Conservation (phyloP, 2,888 invertebrate genomes). For the Timandra comae region DNA sequence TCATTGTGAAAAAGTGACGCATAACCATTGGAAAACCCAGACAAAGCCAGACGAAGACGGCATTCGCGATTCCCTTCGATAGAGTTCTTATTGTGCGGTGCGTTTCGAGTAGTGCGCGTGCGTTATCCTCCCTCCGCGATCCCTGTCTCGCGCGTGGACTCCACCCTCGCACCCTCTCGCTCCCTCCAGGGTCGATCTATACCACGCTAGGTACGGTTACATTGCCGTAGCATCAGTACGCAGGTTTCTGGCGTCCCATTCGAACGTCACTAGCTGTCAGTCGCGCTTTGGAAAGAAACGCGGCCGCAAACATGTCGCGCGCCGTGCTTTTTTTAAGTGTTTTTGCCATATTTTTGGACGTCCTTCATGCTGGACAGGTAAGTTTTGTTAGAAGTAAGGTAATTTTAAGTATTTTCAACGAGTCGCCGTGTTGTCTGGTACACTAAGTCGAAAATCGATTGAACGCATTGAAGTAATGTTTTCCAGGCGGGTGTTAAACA, state of each 20-base stretch:
- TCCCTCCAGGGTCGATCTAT: slow-evolving; percentile 73
- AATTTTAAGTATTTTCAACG: slow-evolving; percentile 10
- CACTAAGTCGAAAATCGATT: slow-evolving; percentile 67
- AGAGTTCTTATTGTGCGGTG: slow-evolving; percentile 59
- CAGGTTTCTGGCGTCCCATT: slow-evolving; percentile 64
- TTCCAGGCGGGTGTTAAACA: slow-evolving; percentile 62
- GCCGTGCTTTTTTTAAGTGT: slow-evolving; percentile 78
- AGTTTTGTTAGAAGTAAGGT: slow-evolving; percentile 32
- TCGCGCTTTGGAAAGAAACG: slow-evolving; percentile 51
- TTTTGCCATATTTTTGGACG: slow-evolving; percentile 77
- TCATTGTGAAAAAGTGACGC: slow-evolving; percentile 51
- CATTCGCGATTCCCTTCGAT: slow-evolving; percentile 61
- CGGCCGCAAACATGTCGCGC: slow-evolving; percentile 78
- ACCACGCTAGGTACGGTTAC: slow-evolving; percentile 70
- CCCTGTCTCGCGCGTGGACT: slow-evolving; percentile 33
- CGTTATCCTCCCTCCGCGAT: slow-evolving; percentile 54
- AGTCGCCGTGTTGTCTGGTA: slow-evolving; percentile 21
- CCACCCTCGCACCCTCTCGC: slow-evolving; percentile 40
- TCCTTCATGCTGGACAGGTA: slow-evolving; percentile 76
- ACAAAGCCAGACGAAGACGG: slow-evolving; percentile 68
- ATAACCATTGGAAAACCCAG: slow-evolving; percentile 70
- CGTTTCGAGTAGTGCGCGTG: slow-evolving; percentile 65
- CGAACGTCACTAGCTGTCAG: slow-evolving; percentile 54
- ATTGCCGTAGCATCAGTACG: slow-evolving; percentile 67
- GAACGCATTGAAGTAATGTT: slow-evolving; percentile 59